Base-by-base conservation (phyloP, 2,113 vertebrate species). In the Fregetta grallaria region DNA sequence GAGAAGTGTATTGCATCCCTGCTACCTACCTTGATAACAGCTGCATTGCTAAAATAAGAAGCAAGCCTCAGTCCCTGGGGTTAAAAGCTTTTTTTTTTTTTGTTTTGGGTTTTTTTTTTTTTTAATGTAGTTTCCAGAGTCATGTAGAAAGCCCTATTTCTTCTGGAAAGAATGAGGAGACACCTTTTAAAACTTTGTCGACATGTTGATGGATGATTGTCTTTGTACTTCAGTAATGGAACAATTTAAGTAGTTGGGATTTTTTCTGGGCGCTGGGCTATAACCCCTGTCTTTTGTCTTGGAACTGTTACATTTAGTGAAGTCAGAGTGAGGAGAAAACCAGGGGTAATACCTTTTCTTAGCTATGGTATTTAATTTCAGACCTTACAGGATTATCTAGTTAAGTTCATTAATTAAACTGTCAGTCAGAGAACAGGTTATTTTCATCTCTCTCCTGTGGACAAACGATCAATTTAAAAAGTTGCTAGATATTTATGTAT, bases 331-430 rank as follows among this genome's bases (percentile, higher is more conserved):
- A 92, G 71, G 29, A 91, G 55, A 58, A 86, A 65, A 76, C 0
- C 22, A 45, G 50, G 34, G 42, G 3, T 71, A 75, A 75, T 45
- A 49, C 53, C 49, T 89, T 88, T 55, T 47, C 77, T 83, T 44
- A 87, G 89, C 91, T 86, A 25, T 59, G 66, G 38, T 65, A 66
- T 93, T 95, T 96, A 92, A 74, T 70, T 78, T 82, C 65, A 92
- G 86, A 68, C 56, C 70, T 81, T 26, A 22, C 36, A 45, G 65
- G 83, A 87, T 90, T 96, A 91, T 72, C 89, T 56, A n/a, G 45
- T 67, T 91, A 94, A 93, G 56, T 65, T 89, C 76, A 91, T 96
- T 94, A 92, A 62, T 16, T 78, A 42, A 90, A 11, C 25, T 62
- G 73, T 56, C 91, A 93, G 19, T 94, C 89, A 92, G 44, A 74